phyloP scores from a whole-genome alignment of 2,888 invertebrate species.

The Osmoderma eremita region DNA sequence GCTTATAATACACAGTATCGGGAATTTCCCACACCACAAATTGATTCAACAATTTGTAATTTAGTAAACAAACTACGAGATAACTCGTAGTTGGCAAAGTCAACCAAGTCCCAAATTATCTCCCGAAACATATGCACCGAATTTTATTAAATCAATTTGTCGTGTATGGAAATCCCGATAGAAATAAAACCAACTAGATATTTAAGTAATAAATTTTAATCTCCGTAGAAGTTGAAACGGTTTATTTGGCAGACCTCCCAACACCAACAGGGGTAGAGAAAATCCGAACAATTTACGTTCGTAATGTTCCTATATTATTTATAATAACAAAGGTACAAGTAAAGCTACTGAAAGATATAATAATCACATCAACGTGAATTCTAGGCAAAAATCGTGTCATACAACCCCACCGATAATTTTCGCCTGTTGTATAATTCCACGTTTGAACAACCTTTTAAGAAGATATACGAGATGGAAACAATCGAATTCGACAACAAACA shows the following conservation, averaged over 20 bases:
- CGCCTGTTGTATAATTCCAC: constrained; percentile 5
- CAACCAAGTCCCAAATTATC: too few species aligned
- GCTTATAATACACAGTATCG: too few species aligned
- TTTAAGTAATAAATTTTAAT: constrained; percentile 13
- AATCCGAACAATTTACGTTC: constrained; percentile 15
- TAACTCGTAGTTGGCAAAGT: too few species aligned
- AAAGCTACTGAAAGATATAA: background rate
- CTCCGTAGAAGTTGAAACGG: constrained; percentile 47
- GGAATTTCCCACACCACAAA: constrained; percentile 19
- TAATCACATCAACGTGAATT: background rate
- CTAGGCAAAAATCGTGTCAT: constrained; percentile 39
- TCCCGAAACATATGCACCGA: too few species aligned
- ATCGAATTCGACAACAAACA: constrained; percentile 43
- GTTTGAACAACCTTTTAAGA: constrained; percentile 22
- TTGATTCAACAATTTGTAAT: too few species aligned
- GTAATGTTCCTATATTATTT: constrained; percentile 40
- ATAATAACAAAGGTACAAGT: constrained; percentile 34
- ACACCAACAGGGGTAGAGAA: constrained; percentile 45
- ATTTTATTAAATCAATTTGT: too few species aligned
- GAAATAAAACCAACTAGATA: too few species aligned
- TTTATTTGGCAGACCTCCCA: constrained; percentile 44
- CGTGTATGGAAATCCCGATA: too few species aligned
- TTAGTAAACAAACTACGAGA: too few species aligned
- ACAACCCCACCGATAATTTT: constrained; percentile 27
- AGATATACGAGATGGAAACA: constrained; percentile 41